Evolutionary conservation across 2,888 invertebrate genomes (phyloP), one percentile per base, ranked within the genome.

Genomic region (Clepsis dumicolana): DNA sequence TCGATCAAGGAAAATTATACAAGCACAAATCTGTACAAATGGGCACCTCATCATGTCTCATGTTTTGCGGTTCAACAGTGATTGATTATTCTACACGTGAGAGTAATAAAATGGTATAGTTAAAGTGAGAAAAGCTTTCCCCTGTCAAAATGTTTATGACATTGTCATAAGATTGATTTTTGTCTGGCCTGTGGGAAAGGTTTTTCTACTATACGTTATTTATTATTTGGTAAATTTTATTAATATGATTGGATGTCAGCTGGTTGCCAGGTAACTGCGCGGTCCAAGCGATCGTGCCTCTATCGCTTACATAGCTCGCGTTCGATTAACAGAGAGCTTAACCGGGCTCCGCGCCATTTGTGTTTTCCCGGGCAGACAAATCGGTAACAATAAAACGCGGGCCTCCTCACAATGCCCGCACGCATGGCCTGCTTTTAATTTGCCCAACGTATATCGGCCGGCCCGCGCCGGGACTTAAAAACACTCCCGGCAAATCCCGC

Each of bases 391-490:
- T 92, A 89, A 90, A 90, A 82, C 84, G 83, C 75, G 86, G 81
- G 80, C 79, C 84, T 83, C 80, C 84, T 86, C 86, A 91, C 92
- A 91, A 91, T 89, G 83, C 83, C 77, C 73, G 82, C 80, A 87
- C 91, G 93, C 92, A 90, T 91, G 87, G 90, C 80, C 89, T 89
- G 88, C 83, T 93, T 93, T 93, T 93, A 93, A 93, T 93, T 93
- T 93, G 84, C 88, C 89, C 83, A 86, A 86, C 87, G 88, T 81
- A 83, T 83, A 84, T 87, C 67, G 65, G 48, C 60, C 53, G 59
- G 81, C 82, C 80, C 80, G 77, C 64, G 79, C 80, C 78, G 79
- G 76, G 82, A 87, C 85, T 90, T 90, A 88, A 88, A 90, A 91
- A 90, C 89, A 88, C 88, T 85, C 84, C 83, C 81, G 87, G 85